Conservation (phyloP, 2,797 vertebrate genomes). For the Meriones psammophilus region DNA sequence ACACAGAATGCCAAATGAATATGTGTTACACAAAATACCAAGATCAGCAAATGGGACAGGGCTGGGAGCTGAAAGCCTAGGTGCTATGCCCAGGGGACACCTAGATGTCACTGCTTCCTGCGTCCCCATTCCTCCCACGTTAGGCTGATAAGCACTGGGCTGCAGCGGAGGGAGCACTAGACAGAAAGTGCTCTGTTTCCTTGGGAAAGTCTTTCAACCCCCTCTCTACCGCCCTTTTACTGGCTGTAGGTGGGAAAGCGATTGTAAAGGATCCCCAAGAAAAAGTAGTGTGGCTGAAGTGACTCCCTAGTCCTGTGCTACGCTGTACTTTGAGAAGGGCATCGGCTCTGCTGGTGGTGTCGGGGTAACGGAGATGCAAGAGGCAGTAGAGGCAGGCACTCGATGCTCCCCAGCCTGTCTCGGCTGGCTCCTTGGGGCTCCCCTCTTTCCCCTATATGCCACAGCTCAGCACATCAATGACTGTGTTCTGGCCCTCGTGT, state of each 20-base stretch:
- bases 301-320: neutral
- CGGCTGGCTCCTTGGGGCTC: neutral
- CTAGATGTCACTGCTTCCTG: too few species aligned
- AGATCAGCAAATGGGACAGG: neutral
- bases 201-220: neutral
- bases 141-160: neutral
- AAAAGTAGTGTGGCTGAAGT: neutral
- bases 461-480: neutral
- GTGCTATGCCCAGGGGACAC: too few species aligned
- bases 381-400: neutral
- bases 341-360: neutral
- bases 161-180: neutral
- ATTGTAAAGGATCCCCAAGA: neutral
- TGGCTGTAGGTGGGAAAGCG: neutral
- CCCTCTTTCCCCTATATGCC: neutral
- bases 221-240: constrained; percentile 16
- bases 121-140: neutral
- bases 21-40: constrained; percentile 5
- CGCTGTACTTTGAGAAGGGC: neutral
- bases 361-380: neutral
- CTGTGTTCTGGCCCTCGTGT: neutral
- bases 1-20: neutral
- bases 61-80: too few species aligned
- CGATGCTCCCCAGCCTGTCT: neutral
- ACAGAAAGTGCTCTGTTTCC: neutral